Evolutionary conservation across 2,888 invertebrate genomes (phyloP).

Genomic region (Carpatolechia fugitivella): DNA sequence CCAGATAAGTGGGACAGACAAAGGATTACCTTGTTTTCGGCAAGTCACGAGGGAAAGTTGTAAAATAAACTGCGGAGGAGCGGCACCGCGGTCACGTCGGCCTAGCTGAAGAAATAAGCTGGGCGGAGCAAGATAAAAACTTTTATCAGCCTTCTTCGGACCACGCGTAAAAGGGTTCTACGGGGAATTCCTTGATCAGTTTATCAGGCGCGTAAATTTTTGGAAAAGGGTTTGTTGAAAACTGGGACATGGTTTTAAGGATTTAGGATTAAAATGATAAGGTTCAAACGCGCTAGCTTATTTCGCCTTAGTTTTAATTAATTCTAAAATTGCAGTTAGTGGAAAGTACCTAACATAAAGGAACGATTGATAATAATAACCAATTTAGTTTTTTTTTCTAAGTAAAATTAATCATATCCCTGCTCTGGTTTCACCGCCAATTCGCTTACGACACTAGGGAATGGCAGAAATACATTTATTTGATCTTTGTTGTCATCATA

Average conservation of each 20-base stretch:
- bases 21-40: slow-evolving; percentile 46
- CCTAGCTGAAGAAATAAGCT: neutral
- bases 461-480: slow-evolving; percentile 36
- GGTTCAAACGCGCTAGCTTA: no score
- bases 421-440: neutral
- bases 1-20: slow-evolving; percentile 32
- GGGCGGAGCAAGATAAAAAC: neutral
- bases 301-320: no score
- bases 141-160: neutral
- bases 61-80: neutral
- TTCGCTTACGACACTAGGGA: neutral
- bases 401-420: neutral
- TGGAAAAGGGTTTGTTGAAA: no score
- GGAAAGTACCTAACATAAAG: neutral
- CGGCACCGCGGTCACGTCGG: neutral
- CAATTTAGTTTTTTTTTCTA: no score
- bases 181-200: neutral
- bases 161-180: neutral
- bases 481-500: slow-evolving; percentile 55
- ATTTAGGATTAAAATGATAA: no score
- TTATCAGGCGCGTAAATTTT: neutral
- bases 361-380: no score
- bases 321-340: no score
- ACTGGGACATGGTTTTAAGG: no score
- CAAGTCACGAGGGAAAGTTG: neutral